phyloP scores from a whole-genome alignment of 2,797 vertebrate genomes.

The Tiaroga cobitis region DNA sequence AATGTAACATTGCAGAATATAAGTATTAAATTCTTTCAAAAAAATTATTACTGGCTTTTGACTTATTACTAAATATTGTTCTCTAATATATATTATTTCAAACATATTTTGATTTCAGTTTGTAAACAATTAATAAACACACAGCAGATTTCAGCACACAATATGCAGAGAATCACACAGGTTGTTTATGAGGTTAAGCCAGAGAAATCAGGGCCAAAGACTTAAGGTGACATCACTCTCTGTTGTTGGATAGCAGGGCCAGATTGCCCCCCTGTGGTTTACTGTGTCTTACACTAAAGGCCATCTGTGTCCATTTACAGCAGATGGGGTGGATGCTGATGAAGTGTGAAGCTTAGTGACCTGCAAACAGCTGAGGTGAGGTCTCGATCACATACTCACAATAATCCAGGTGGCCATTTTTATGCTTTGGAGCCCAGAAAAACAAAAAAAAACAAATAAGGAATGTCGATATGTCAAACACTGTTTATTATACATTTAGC shows the following conservation, averaged over 20 bases:
- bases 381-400: constrained; percentile 53
- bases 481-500: neutral
- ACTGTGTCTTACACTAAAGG: constrained; percentile 66
- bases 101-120: neutral
- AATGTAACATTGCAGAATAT: neutral
- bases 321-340: constrained; percentile 73
- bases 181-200: constrained; percentile 12
- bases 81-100: neutral
- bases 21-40: neutral
- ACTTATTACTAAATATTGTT: neutral
- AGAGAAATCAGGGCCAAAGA: constrained; percentile 32
- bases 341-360: constrained; percentile 64
- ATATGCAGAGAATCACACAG: constrained; percentile 7
- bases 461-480: neutral
- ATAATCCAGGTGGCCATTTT: constrained; percentile 5
- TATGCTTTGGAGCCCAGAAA: neutral
- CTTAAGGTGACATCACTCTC: constrained; percentile 27
- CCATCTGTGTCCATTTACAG: constrained; percentile 76
- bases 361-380: constrained; percentile 57
- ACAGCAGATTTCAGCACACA: neutral
- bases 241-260: constrained; percentile 28
- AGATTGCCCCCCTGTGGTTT: constrained; percentile 64
- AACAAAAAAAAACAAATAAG: neutral
- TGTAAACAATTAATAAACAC: neutral
- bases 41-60: neutral